Evolutionary conservation across 2,797 vertebrate species (phyloP).

Genomic region (Semaprochilodus insignis): DNA sequence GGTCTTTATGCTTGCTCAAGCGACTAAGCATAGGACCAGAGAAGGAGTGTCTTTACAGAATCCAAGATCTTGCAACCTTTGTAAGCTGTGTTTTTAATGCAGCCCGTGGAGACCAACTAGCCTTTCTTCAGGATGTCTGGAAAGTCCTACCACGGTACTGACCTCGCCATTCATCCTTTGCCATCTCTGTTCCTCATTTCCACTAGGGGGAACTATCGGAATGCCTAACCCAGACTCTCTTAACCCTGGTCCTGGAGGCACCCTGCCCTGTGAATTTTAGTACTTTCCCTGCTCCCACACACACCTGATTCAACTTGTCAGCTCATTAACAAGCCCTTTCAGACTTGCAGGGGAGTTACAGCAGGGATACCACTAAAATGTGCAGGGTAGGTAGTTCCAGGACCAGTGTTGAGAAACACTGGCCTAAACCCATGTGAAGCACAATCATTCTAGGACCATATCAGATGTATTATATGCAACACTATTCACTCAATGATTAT

Average conservation of each 20-base stretch:
- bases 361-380: too few species aligned
- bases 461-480: too few species aligned
- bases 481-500: too few species aligned
- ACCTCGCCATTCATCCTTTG: background rate
- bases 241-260: too few species aligned
- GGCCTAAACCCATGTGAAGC: background rate
- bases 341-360: too few species aligned
- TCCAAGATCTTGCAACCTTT: background rate
- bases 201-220: slow-evolving; percentile 14
- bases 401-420: too few species aligned
- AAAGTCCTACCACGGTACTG: background rate
- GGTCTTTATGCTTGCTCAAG: background rate
- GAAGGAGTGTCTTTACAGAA: background rate
- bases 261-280: too few species aligned
- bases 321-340: too few species aligned
- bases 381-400: too few species aligned
- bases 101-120: background rate
- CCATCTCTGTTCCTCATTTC: background rate
- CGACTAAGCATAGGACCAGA: background rate
- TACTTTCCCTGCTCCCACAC: too few species aligned
- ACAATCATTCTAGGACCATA: too few species aligned
- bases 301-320: too few species aligned
- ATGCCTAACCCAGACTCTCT: background rate
- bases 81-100: background rate
- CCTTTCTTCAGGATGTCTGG: background rate